Conservation (phyloP, 2,888 invertebrate genomes). For the Euplexia lucipara region DNA sequence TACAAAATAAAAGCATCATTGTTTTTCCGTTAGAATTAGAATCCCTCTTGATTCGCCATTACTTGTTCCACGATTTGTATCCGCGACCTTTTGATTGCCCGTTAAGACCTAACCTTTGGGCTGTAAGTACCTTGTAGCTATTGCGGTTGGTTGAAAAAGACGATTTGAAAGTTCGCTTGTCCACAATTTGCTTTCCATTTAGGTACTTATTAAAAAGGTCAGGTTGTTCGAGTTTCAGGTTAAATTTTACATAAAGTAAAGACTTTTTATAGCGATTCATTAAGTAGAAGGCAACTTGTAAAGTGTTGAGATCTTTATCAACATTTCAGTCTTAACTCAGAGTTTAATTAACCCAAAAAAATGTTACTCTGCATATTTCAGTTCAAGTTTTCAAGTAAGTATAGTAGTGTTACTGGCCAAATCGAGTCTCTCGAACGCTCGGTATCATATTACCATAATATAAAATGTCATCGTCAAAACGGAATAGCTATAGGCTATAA, state of each 20-base stretch:
- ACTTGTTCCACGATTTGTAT: conserved; percentile 45
- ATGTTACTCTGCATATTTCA: neutral
- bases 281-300: conserved; percentile 3
- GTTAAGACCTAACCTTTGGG: conserved; percentile 48
- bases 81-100: conserved; percentile 49
- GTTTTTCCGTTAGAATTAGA: conserved; percentile 30
- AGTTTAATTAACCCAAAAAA: neutral
- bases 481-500: conserved; percentile 64
- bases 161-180: conserved; percentile 39
- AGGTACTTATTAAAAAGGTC: conserved; percentile 22
- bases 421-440: conserved; percentile 29
- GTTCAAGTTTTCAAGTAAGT: conserved; percentile 1
- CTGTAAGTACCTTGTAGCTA: conserved; percentile 18
- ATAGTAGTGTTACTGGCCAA: conserved; percentile 8
- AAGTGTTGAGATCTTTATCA: conserved; percentile 3
- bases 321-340: neutral
- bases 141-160: conserved; percentile 18
- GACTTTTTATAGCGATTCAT: conserved; percentile 4
- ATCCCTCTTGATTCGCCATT: conserved; percentile 23
- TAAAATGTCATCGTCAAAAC: conserved; percentile 64
- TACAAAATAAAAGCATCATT: conserved; percentile 9
- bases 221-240: neutral
- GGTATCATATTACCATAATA: conserved; percentile 63
- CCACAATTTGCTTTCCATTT: conserved; percentile 32
- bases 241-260: neutral